Evolutionary conservation across 2,888 invertebrate species (phyloP), one percentile per base, ranked within the genome.

Genomic region (Drosophila quinaria): DNA sequence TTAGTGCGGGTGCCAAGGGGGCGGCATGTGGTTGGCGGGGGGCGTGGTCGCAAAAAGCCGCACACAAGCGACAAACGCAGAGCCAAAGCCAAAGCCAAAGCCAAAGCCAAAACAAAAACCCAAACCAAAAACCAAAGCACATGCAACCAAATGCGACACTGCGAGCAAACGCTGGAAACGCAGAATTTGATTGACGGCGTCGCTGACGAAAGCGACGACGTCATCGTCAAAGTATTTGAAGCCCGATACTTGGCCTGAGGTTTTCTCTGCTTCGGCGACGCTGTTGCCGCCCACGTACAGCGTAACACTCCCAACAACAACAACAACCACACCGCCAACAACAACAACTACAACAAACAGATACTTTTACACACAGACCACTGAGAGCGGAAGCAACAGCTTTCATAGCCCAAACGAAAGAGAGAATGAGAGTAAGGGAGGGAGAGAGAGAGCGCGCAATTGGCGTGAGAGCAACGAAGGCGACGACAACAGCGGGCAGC

Each of bases 331-430:
- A 60, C 33, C 50, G 50, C 51, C 58, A 75, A 64, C 60, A 59
- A 66, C 22, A 58, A 61, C 66, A 60, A 37, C 50, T 50, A 54
- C 58, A 75, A 64, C 62, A 59, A 66, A 62, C 71, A 86, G 74
- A 72, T 80, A 86, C 84, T 83, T 69, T 79, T 88, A 88, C 78
- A 78, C 65, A 58, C 64, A 62, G 56, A 61, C 90, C 67, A 70
- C 71, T 70, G 74, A 72, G 78, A 88, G 87, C 89, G 89, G 84
- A 88, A 86, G 87, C 89, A 79, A 76, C 84, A 78, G 81, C 89
- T 85, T 74, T 71, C 65, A 64, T 72, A 72, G 66, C 54, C 60
- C 42, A 50, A 39, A 31, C 19, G 31, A 49, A 35, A 44, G 46
- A 3, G 42, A 54, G 37, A 29, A 29, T 29, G 29, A 31, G 9